Evolutionary conservation across 2,113 vertebrate genomes (phyloP).

Genomic region (Cyanoderma ruficeps): DNA sequence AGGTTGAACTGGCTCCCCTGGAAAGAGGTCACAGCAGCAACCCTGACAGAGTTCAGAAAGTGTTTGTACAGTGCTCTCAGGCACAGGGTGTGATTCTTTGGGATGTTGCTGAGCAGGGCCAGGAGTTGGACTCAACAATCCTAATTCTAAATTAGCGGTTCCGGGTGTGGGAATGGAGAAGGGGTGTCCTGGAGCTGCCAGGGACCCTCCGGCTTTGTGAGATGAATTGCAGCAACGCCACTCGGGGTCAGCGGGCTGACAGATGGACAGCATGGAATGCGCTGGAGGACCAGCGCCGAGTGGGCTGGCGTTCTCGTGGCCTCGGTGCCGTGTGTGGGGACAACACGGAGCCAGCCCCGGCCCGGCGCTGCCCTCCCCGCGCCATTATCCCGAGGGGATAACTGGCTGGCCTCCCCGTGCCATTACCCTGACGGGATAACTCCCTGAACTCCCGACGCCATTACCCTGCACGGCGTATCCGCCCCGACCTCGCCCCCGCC

Average conservation of each 20-base stretch:
- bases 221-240: fast-evolving
- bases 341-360: too few relatives aligned
- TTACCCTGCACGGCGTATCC: too few relatives aligned
- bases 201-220: background rate
- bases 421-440: too few relatives aligned
- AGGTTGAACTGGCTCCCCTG: background rate
- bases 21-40: background rate
- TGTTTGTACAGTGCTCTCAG: background rate
- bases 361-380: fast-evolving
- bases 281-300: too few relatives aligned
- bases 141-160: too few relatives aligned
- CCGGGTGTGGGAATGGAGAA: too few relatives aligned
- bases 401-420: fast-evolving
- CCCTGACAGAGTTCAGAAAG: background rate
- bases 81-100: background rate
- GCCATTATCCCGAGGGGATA: fast-evolving
- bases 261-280: background rate
- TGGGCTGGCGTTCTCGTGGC: fast-evolving
- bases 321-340: fast-evolving
- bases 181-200: fast-evolving
- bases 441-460: too few relatives aligned
- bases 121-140: background rate
- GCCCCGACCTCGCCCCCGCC: too few relatives aligned
- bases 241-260: fast-evolving
- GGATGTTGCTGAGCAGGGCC: background rate